These are phyloP conservation scores for Gryllus longicercus DNA, from an alignment of 2,888 invertebrate genomes.

Conservation along the genomic window DNA sequence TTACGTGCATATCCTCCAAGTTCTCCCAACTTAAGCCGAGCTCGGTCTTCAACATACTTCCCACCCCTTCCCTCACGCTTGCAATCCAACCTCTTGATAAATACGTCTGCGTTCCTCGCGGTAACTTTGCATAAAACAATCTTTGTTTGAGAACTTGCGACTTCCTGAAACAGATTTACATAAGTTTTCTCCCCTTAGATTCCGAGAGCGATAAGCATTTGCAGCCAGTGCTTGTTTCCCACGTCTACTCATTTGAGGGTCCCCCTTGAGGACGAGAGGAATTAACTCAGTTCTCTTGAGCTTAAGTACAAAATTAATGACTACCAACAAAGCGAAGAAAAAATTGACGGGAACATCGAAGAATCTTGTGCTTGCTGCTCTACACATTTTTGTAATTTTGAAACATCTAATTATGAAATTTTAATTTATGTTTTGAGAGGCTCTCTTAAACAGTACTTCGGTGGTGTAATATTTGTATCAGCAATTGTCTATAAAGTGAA, in stretches of 20 bases:
- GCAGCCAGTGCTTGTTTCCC: neutral
- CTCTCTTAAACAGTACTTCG: no score
- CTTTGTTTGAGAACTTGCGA: neutral
- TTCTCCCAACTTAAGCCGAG: no score
- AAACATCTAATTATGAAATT: no score
- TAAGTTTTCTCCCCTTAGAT: constrained; percentile 11
- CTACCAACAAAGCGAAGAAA: neutral
- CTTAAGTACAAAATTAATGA: no score
- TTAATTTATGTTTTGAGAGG: no score
- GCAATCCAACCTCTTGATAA: neutral
- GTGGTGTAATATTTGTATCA: no score
- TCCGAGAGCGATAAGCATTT: neutral
- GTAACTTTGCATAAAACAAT: constrained; percentile 17
- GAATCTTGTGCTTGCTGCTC: no score
- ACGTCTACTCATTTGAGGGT: neutral
- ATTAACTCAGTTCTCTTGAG: no score
- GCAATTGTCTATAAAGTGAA: no score
- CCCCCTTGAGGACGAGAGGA: no score
- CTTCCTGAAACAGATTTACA: constrained; percentile 10
- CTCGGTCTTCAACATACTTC: neutral
- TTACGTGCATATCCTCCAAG: no score
- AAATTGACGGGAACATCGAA: neutral
- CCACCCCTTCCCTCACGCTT: neutral
- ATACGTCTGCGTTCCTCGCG: neutral
- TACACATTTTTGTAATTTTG: no score